These are phyloP conservation scores for Thalassaphorura encarpata DNA, from an alignment of 1,140 invertebrate genomes.

Conservation along the genomic window DNA sequence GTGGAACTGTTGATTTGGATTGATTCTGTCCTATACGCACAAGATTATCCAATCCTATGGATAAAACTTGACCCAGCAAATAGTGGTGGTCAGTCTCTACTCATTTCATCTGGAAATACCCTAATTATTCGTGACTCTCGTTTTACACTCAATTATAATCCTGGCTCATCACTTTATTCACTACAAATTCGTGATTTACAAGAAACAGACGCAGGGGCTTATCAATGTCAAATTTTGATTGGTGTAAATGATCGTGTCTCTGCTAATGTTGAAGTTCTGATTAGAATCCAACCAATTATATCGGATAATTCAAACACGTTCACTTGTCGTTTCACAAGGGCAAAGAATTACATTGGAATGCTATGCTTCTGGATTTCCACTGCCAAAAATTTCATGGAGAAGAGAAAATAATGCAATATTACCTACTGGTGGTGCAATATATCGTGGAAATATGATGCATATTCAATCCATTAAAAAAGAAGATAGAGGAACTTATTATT, in stretches of 20 bases:
- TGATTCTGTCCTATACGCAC: constrained; percentile 81
- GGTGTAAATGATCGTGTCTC: constrained; percentile 64
- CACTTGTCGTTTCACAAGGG: constrained; percentile 69
- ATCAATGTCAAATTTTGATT: constrained; percentile 76
- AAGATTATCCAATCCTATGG: constrained; percentile 77
- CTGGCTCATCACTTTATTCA: constrained; percentile 63
- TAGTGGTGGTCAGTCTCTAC: constrained; percentile 47
- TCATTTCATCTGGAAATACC: constrained; percentile 61
- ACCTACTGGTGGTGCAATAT: constrained; percentile 74
- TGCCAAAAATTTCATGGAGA: constrained; percentile 76
- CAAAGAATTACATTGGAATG: constrained; percentile 71
- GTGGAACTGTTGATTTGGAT: constrained; percentile 71
- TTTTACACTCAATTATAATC: constrained; percentile 69
- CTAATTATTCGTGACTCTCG: constrained; percentile 76
- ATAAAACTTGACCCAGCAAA: constrained; percentile 52
- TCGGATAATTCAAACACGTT: constrained; percentile 84
- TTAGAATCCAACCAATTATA: constrained; percentile 75
- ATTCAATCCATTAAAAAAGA: constrained; percentile 45
- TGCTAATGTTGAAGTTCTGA: constrained; percentile 71
- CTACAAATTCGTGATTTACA: constrained; percentile 83
- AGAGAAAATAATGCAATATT: constrained; percentile 85
- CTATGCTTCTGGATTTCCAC: constrained; percentile 64
- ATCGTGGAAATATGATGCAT: constrained; percentile 72
- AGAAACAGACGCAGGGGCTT: constrained; percentile 81
- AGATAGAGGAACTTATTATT: constrained; percentile 44